A percentile compares a stretch with the other conserved stretches of the same genome.
phyloP scores from a whole-genome alignment of 2,888 invertebrate species.

The Polymixis flavicincta region DNA sequence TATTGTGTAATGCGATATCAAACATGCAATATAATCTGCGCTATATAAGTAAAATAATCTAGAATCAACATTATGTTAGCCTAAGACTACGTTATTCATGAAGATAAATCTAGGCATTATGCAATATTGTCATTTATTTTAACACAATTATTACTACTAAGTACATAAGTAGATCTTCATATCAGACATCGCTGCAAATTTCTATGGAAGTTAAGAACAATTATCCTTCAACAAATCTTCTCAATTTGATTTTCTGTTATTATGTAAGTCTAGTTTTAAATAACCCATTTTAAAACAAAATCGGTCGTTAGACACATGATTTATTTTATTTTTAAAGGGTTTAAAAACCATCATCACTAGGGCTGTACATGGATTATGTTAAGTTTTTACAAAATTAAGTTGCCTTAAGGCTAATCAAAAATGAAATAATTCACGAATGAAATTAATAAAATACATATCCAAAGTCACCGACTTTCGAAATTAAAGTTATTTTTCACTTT shows the following conservation, averaged over 20 bases:
- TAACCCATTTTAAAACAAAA: too few relatives aligned
- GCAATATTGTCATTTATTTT: slow-evolving; percentile 3
- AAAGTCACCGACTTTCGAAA: too few relatives aligned
- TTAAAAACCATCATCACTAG: too few relatives aligned
- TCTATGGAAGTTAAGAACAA: not conserved
- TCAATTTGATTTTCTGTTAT: not conserved
- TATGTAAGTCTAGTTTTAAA: too few relatives aligned
- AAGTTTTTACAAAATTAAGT: too few relatives aligned
- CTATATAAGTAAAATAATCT: slow-evolving; percentile 20
- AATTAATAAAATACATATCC: too few relatives aligned
- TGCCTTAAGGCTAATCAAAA: too few relatives aligned
- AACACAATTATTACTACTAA: not conserved
- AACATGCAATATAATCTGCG: slow-evolving; percentile 28
- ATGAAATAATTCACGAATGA: too few relatives aligned
- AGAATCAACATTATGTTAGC: slow-evolving; percentile 38
- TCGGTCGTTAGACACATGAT: too few relatives aligned
- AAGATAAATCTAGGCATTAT: not conserved
- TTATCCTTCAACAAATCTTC: not conserved
- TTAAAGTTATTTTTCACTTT: too few relatives aligned
- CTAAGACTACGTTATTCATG: slow-evolving; percentile 19
- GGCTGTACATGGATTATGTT: too few relatives aligned
- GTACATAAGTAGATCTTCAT: not conserved
- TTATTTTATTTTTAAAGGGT: too few relatives aligned
- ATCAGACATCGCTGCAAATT: not conserved
- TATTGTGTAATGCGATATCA: slow-evolving; percentile 12